These are phyloP conservation scores for Garra rufa DNA, from an alignment of 2,113 vertebrate species.

Conservation along the genomic window DNA sequence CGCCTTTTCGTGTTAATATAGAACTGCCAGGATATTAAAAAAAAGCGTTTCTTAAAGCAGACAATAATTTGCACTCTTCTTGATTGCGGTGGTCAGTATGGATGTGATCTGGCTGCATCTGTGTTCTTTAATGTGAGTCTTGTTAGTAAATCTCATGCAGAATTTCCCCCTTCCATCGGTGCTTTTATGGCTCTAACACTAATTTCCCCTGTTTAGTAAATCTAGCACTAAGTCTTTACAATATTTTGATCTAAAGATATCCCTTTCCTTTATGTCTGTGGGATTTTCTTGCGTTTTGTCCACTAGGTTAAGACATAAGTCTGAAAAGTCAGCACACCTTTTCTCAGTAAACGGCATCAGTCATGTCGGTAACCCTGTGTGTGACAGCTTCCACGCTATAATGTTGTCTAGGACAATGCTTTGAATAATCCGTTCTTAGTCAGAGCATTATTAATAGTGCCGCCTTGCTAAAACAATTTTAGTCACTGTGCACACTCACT, in stretches of 20 bases:
- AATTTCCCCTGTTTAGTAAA: no score
- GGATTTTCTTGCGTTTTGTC: background rate
- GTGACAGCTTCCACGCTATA: background rate
- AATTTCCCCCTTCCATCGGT: no score
- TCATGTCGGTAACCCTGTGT: background rate
- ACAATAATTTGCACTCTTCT: no score
- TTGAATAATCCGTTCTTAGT: background rate
- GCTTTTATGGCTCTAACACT: no score
- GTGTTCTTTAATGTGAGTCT: no score
- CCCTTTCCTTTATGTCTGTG: background rate
- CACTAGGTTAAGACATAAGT: background rate
- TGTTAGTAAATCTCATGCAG: no score
- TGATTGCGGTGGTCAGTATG: no score
- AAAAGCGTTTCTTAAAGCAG: no score
- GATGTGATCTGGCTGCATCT: no score
- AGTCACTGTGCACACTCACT: slow-evolving; percentile 11
- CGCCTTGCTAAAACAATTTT: background rate
- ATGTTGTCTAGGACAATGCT: background rate
- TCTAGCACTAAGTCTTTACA: no score
- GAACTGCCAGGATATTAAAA: no score
- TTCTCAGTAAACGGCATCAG: background rate
- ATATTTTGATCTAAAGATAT: background rate
- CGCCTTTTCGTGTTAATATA: no score
- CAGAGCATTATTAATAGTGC: background rate
- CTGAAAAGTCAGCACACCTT: background rate